These are phyloP conservation scores for Caranx ignobilis DNA, from an alignment of 2,113 vertebrate genomes.

Conservation along the genomic window DNA sequence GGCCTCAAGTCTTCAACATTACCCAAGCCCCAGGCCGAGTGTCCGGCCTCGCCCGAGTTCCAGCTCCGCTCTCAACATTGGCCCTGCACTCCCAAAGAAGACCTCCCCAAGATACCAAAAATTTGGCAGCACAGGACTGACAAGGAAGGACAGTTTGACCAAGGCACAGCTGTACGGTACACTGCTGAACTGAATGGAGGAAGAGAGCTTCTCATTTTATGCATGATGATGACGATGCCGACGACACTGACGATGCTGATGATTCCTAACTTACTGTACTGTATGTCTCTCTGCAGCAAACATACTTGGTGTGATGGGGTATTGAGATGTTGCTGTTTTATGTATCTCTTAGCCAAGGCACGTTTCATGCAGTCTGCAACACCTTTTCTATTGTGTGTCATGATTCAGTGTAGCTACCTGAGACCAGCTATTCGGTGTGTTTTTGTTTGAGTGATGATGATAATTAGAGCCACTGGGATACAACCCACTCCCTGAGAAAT, in stretches of 20 bases:
- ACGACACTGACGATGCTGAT: conserved; percentile 47
- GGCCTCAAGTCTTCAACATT: conserved; percentile 89
- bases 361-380: conserved; percentile 70
- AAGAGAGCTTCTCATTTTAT: conserved; percentile 55
- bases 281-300: conserved; percentile 67
- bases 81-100: conserved; percentile 84
- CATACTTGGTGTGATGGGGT: conserved; percentile 60
- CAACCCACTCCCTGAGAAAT: conserved; percentile 11
- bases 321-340: conserved; percentile 67
- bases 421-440: conserved; percentile 63
- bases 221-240: conserved; percentile 69
- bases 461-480: conserved; percentile 34
- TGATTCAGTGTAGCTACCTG: conserved; percentile 58
- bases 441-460: conserved; percentile 43
- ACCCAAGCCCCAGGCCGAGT: conserved; percentile 81
- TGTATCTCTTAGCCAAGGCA: conserved; percentile 81
- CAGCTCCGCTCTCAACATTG: conserved; percentile 79
- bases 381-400: conserved; percentile 69
- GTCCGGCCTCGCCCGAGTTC: conserved; percentile 77
- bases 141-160: conserved; percentile 96
- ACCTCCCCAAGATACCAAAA: conserved; percentile 90
- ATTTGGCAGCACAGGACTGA: conserved; percentile 91
- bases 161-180: conserved; percentile 99
- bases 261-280: conserved; percentile 67
- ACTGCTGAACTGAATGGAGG: conserved; percentile 89